Evolutionary conservation across 2,113 vertebrate species (phyloP), one percentile per base, ranked within the genome.

Genomic region (Paramormyrops kingsleyae): DNA sequence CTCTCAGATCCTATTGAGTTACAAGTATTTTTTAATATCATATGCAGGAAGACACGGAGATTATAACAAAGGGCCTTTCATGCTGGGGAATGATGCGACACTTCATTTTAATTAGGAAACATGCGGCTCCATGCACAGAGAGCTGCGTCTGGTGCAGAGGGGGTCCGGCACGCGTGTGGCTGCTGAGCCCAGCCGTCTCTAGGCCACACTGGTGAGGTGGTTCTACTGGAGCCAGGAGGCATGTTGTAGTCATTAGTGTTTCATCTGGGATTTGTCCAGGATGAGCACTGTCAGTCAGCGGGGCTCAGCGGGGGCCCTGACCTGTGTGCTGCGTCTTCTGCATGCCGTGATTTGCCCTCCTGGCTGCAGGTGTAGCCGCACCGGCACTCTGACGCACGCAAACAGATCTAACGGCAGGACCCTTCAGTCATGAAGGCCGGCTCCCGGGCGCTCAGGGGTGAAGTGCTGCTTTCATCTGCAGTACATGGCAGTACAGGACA

Each of bases 1-100:
- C 66, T 0, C 35, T 92, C 93, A 90, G 93, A 95, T 94, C 93
- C 92, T 92, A 90, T 94, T 94, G 77, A 91, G 93, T 96, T 96
- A 94, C 95, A 93, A 93, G 90, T 93, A 94, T 95, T 95, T 95
- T 95, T 95, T 95, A 94, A 95, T 95, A 95, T 94, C 94, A 93
- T 94, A 93, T 94, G 92, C 91, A 93, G 92, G 93, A 91, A 96
- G 94, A 95, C 92, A 92, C 93, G 93, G 93, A 93, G 91, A 90
- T 92, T 88, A 91, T 94, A 90, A 95, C 94, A 95, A 95, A 94
- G 91, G 94, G 89, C 91, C 93, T 93, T 95, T 95, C 95, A 94
- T 96, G 91, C 93, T 92, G 62, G 31, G 46, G 84, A 49, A 90
- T 50, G 84, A 52, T 0, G 15, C 49, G n/a, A 56, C n/a, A 27